Percentiles rank a stretch among this genome's conserved stretches.
Evolutionary conservation across 2,113 vertebrate genomes (phyloP).

Genomic region (Syngnathus scovelli): DNA sequence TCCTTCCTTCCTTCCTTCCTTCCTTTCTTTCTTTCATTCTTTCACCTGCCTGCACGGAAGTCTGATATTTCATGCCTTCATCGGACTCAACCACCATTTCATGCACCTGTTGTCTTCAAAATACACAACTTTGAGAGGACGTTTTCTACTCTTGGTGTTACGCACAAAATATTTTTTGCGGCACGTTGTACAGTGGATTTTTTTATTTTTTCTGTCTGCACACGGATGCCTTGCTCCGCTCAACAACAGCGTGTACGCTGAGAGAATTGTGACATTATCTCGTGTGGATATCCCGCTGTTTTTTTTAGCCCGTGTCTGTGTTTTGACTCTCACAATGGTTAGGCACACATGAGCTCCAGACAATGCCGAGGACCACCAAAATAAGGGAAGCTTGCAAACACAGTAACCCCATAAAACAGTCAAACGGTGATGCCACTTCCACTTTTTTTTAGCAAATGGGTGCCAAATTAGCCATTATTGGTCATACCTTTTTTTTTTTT

Average conservation of each 20-base stretch:
- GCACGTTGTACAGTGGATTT: not conserved
- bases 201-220: slow-evolving; percentile 18
- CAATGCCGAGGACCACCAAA: slow-evolving; percentile 58
- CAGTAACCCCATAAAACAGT: slow-evolving; percentile 19
- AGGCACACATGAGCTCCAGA: slow-evolving; percentile 57
- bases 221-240: slow-evolving; percentile 46
- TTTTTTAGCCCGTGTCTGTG: slow-evolving; percentile 64
- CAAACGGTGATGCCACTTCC: not conserved
- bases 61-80: slow-evolving; percentile 37
- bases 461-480: not conserved
- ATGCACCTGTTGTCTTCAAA: slow-evolving; percentile 29
- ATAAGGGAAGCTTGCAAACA: slow-evolving; percentile 52
- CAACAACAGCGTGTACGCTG: slow-evolving; percentile 41
- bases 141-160: slow-evolving; percentile 31
- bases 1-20: slow-evolving; percentile 13
- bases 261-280: slow-evolving; percentile 61
- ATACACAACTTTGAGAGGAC: slow-evolving; percentile 40
- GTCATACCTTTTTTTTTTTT: too few relatives aligned
- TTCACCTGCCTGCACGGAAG: slow-evolving; percentile 33
- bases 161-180: slow-evolving; percentile 15
- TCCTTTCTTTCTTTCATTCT: not conserved
- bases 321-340: slow-evolving; percentile 70
- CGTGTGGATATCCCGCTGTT: slow-evolving; percentile 61
- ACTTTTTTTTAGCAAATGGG: not conserved
- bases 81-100: slow-evolving; percentile 22